A percentile compares a stretch with the other conserved stretches of the same genome.
Evolutionary conservation across 2,888 invertebrate genomes (phyloP).

Genomic region (Nomada flava): DNA sequence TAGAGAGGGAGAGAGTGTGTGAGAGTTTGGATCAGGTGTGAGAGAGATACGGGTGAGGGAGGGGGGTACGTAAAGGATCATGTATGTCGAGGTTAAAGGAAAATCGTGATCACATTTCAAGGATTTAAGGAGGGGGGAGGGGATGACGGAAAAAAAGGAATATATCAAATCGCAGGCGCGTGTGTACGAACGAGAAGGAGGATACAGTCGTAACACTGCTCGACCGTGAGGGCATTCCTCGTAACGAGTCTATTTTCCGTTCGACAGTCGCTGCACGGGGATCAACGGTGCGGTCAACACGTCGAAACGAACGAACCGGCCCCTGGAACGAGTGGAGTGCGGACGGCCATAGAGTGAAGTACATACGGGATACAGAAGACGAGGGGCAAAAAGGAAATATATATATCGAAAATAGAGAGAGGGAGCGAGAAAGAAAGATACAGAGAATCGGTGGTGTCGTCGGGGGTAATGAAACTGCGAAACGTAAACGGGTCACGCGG

Average conservation of each 20-base stretch:
- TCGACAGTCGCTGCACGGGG: constrained; percentile 31
- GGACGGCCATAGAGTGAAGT: constrained; percentile 14
- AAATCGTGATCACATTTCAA: constrained; percentile 10
- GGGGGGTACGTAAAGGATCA: constrained; percentile 12
- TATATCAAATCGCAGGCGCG: constrained; percentile 31
- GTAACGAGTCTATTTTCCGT: constrained; percentile 41
- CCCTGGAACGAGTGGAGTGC: constrained; percentile 14
- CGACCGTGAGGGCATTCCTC: constrained; percentile 7
- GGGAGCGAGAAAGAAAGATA: background rate
- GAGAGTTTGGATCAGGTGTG: constrained; percentile 22
- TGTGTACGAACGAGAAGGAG: background rate
- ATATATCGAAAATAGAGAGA: background rate
- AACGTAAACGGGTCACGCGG: constrained; percentile 40
- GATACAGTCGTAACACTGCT: background rate
- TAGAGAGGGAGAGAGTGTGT: constrained; percentile 3
- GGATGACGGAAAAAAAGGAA: background rate
- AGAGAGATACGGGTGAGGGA: background rate
- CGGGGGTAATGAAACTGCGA: constrained; percentile 11
- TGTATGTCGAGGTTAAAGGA: constrained; percentile 27
- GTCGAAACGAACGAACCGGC: constrained; percentile 29
- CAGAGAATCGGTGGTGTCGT: constrained; percentile 12
- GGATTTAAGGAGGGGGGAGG: background rate
- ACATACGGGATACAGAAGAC: constrained; percentile 16
- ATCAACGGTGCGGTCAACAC: constrained; percentile 21
- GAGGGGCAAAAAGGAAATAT: background rate